phyloP scores from a whole-genome alignment of 2,888 invertebrate species.

The Cheilosia variabilis region DNA sequence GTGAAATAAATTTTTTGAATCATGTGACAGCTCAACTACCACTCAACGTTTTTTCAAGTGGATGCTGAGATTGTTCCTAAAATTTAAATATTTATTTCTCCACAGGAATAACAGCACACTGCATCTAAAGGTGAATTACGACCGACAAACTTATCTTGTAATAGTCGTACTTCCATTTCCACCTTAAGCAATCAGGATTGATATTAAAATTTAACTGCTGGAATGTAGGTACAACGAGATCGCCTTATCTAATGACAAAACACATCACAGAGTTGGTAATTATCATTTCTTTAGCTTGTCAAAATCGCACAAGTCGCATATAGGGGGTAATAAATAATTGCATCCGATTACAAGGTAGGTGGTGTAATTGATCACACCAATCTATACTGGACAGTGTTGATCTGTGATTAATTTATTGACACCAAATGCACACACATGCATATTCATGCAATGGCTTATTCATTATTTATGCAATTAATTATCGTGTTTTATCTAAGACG shows the following conservation, averaged over 20 bases:
- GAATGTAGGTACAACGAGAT: not conserved
- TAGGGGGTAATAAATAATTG: slow-evolving; percentile 47
- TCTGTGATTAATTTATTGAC: slow-evolving; percentile 73
- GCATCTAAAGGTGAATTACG: no score
- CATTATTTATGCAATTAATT: slow-evolving; percentile 71
- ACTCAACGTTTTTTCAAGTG: no score
- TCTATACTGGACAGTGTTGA: slow-evolving; percentile 50
- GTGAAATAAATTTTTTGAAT: no score
- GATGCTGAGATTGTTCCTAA: no score
- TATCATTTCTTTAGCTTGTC: slow-evolving; percentile 40
- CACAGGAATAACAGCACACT: no score
- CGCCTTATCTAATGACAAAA: slow-evolving; percentile 10
- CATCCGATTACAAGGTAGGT: slow-evolving; percentile 57
- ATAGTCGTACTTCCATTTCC: no score
- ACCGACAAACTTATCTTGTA: no score
- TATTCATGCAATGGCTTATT: slow-evolving; percentile 60
- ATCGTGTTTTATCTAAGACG: slow-evolving; percentile 67
- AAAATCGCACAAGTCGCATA: slow-evolving; percentile 56
- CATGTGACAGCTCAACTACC: no score
- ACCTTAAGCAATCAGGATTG: no score
- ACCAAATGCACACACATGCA: slow-evolving; percentile 67
- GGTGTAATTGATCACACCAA: slow-evolving; percentile 68
- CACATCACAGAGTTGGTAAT: slow-evolving; percentile 16
- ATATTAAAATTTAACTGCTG: no score
- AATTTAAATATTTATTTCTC: no score